These are phyloP conservation scores for Sepiola atlantica DNA, from an alignment of 2,888 invertebrate genomes.

Conservation along the genomic window DNA sequence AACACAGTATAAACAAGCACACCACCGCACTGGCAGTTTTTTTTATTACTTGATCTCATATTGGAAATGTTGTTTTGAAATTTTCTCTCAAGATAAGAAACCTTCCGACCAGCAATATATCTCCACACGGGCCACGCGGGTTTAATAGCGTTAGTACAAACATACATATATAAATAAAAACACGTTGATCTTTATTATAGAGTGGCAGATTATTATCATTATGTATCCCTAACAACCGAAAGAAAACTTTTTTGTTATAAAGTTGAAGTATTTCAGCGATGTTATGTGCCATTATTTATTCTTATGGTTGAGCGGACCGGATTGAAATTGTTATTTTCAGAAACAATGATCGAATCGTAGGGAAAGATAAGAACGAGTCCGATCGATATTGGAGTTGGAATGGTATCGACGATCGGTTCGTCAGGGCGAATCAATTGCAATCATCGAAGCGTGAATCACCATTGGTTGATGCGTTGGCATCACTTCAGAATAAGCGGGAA, in stretches of 20 bases:
- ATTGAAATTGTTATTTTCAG: neutral
- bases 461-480: slow-evolving; percentile 20
- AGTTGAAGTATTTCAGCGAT: neutral
- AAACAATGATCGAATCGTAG: neutral
- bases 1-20: too few species aligned
- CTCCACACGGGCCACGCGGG: too few species aligned
- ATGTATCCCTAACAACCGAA: too few species aligned
- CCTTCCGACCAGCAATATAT: too few species aligned
- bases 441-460: neutral
- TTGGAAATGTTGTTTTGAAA: too few species aligned
- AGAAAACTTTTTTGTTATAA: neutral
- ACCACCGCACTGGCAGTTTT: too few species aligned
- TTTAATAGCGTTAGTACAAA: too few species aligned
- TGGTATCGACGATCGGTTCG: neutral
- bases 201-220: too few species aligned
- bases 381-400: neutral
- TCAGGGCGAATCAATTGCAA: neutral
- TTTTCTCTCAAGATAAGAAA: too few species aligned
- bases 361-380: neutral
- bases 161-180: too few species aligned
- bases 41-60: too few species aligned
- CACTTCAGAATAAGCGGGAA: neutral
- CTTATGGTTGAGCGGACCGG: neutral
- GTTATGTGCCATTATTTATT: neutral
- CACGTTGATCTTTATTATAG: too few species aligned